Base-by-base conservation (phyloP, 2,113 vertebrate species). In the Probosciger aterrimus region DNA sequence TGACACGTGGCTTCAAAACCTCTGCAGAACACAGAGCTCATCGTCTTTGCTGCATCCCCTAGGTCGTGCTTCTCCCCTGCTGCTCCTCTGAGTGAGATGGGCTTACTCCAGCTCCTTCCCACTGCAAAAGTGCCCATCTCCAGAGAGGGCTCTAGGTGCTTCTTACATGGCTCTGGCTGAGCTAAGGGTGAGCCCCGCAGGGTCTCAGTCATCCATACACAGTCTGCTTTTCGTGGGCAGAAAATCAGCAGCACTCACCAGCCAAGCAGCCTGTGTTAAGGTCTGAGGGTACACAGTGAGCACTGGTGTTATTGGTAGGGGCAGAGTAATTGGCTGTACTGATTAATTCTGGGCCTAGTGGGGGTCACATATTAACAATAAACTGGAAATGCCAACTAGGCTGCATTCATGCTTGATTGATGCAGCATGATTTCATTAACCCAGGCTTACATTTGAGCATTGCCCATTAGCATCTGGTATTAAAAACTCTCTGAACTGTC, bases 1-100 rank as follows among this genome's bases (percentile, higher is more conserved):
- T 23, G 82, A 92, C 96, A 94, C 64, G 27, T 93, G 90, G 82
- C 82, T 83, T 47, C 63, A 74, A 79, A 80, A 75, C 78, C 53
- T 82, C 68, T 53, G 53, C n/a, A 62, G 49, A 91, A n/a, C 31
- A 49, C 18, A 22, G 57, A 27, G 46, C 50, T 65, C 0, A 0
- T 41, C 0, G 0, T 53, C 70, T 91, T 65, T 15, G 22, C 63
- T 35, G 35, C 1, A 0, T 75, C 69, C 60, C 35, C 60, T n/a
- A 35, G 25, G 7, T 44, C 0, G 0, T 18, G 35, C 52, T 81
- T 33, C n/a, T 79, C 37, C 52, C 11, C 50, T 24, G 27, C 11
- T 25, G 31, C 39, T 81, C 30, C n/a, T 74, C 31, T 0, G 0
- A 25, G 22, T 59, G 59, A 60, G 12, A 44, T 0, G 8, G 39